Base-by-base conservation (phyloP, 2,113 vertebrate species). In the Salvelinus sp. region DNA sequence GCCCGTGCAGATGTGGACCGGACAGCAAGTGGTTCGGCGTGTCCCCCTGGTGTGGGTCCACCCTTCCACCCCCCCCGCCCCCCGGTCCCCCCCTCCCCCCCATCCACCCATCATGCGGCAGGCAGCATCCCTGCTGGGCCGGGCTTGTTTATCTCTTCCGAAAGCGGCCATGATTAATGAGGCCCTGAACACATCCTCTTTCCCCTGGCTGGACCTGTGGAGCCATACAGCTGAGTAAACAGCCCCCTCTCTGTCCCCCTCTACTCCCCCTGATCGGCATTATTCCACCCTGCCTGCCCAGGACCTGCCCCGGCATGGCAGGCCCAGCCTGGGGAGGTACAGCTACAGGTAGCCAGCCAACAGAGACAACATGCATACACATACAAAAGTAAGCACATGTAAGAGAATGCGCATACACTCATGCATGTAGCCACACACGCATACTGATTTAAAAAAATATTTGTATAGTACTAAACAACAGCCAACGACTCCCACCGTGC, bases 141-240 rank as follows among this genome's bases (percentile, higher is more conserved):
- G 25, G 76, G 90, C 89, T 12, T 93, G 92, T 95, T 95, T 95
- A 89, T 79, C 93, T 94, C 93, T 92, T 93, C 91, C 82, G 91
- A 92, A 92, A 93, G 88, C 90, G 70, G 87, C 82, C 84, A 92
- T 95, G 95, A 98, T 96, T 95, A 94, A 96, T 95, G 96, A 94
- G 93, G 86, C 92, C 86, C 90, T 89, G 90, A 91, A 94, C 91
- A 92, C 88, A 91, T 93, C 92, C 95, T 94, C 82, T 93, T 94
- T 93, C 92, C 92, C 93, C 87, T 80, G 86, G 91, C 88, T 80
- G 87, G 92, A 93, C 79, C 86, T 71, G 44, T 80, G 76, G 88
- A 91, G 90, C 79, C 69, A 79, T 83, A 85, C 95, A 97, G 96
- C 97, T 97, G 97, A 96, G 89, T 93, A 96, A 98, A 98, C 89